phyloP scores from a whole-genome alignment of 2,888 invertebrate species.

The Ethmia dodecea region DNA sequence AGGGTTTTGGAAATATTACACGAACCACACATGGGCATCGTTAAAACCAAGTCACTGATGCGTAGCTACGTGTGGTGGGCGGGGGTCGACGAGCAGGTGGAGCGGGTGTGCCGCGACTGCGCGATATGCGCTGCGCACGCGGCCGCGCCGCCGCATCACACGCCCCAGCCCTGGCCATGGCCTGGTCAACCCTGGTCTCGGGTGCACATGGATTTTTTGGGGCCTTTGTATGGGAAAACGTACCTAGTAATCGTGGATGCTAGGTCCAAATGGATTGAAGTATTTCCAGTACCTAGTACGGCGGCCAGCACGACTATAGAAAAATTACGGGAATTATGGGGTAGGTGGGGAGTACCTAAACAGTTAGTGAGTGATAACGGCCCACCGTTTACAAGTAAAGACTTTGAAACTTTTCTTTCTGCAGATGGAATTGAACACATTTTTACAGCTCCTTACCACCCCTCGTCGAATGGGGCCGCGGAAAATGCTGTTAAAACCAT shows the following conservation, averaged over 20 bases:
- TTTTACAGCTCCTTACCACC: not conserved
- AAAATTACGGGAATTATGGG: not conserved
- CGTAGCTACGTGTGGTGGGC: not conserved
- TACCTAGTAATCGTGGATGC: not conserved
- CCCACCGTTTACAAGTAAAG: not conserved
- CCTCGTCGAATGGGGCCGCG: not conserved
- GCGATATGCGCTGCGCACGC: not conserved
- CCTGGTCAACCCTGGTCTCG: not conserved
- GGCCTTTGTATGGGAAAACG: not conserved
- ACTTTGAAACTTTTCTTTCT: not conserved
- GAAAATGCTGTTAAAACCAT: not conserved
- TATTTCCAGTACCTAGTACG: not conserved
- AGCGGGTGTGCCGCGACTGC: not conserved
- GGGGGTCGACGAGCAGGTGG: not conserved
- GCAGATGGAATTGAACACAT: not conserved
- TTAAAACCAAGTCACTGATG: not conserved
- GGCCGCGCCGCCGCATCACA: not conserved
- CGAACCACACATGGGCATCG: not conserved
- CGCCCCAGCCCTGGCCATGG: not conserved
- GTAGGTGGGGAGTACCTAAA: not conserved
- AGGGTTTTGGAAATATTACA: not conserved
- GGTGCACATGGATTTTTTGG: not conserved
- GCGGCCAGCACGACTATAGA: not conserved
- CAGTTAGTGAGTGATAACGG: not conserved
- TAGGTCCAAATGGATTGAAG: not conserved